Conservation (phyloP, 2,113 vertebrate genomes). For the Cyanoderma ruficeps region DNA sequence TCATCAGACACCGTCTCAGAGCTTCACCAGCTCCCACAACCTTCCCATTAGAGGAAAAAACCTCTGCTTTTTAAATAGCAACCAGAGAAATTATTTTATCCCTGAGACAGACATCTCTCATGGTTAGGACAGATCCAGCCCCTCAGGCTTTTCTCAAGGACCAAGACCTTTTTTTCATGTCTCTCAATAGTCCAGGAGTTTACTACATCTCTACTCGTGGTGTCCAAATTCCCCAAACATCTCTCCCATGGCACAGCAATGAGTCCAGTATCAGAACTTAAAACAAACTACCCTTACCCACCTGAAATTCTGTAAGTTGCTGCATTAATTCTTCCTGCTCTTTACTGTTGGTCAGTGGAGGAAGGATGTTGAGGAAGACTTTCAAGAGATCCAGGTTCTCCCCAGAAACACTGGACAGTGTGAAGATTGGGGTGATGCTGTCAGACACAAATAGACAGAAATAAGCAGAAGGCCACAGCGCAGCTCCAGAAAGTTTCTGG, state of each 20-base stretch:
- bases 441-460: slow-evolving; percentile 22
- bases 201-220: fast-evolving
- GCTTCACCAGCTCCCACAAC: background rate
- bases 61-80: background rate
- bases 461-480: background rate
- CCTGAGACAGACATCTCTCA: background rate
- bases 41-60: background rate
- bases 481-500: background rate
- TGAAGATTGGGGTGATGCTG: slow-evolving; percentile 97
- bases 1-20: background rate
- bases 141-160: background rate
- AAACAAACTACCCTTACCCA: slow-evolving; percentile 32
- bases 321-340: slow-evolving; percentile 98
- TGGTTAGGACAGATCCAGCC: background rate
- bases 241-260: background rate
- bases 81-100: background rate
- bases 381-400: slow-evolving; percentile 94
- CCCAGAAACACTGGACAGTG: slow-evolving; percentile 93
- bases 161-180: background rate
- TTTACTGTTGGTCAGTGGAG: slow-evolving; percentile 97
- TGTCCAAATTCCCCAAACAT: background rate
- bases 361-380: slow-evolving; percentile 96
- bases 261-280: background rate
- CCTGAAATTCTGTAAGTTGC: slow-evolving; percentile 97
- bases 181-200: background rate